phyloP scores from a whole-genome alignment of 2,888 invertebrate species.

The Chymomyza fuscimana region DNA sequence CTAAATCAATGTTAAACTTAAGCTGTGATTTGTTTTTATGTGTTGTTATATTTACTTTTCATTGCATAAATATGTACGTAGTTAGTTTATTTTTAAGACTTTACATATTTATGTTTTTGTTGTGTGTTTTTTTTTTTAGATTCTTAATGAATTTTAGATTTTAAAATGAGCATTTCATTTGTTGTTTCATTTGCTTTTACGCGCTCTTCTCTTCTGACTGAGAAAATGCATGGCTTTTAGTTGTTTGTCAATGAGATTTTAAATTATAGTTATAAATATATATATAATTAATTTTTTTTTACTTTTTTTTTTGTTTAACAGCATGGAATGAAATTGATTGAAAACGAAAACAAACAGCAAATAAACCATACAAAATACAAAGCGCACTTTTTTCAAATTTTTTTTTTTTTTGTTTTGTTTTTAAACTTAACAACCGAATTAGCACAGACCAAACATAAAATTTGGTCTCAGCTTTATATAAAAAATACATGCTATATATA shows the following conservation, averaged over 20 bases:
- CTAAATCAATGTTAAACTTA: slow-evolving; percentile 54
- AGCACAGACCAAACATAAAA: neutral
- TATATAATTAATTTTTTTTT: slow-evolving; percentile 15
- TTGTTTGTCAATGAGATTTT: slow-evolving; percentile 42
- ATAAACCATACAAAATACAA: slow-evolving; percentile 40
- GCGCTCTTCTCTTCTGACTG: slow-evolving; percentile 35
- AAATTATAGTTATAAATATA: slow-evolving; percentile 40
- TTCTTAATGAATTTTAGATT: slow-evolving; percentile 51
- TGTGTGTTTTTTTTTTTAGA: slow-evolving; percentile 32
- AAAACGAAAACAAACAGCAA: slow-evolving; percentile 21
- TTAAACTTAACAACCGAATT: slow-evolving; percentile 65
- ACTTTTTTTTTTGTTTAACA: slow-evolving; percentile 37
- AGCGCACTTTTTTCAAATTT: slow-evolving; percentile 37
- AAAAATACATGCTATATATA: neutral
- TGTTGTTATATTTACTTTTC: slow-evolving; percentile 8
- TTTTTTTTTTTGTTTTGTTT: slow-evolving; percentile 15
- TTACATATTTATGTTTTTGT: slow-evolving; percentile 29
- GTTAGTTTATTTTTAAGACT: slow-evolving; percentile 34
- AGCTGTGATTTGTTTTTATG: slow-evolving; percentile 37
- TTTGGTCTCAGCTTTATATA: no score
- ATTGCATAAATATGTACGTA: slow-evolving; percentile 11
- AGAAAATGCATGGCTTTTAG: slow-evolving; percentile 17
- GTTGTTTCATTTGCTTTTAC: slow-evolving; percentile 10
- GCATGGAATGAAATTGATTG: slow-evolving; percentile 66
- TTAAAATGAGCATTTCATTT: slow-evolving; percentile 62